Base-by-base conservation (phyloP, 2,113 vertebrate genomes). In the Lepus americanus region DNA sequence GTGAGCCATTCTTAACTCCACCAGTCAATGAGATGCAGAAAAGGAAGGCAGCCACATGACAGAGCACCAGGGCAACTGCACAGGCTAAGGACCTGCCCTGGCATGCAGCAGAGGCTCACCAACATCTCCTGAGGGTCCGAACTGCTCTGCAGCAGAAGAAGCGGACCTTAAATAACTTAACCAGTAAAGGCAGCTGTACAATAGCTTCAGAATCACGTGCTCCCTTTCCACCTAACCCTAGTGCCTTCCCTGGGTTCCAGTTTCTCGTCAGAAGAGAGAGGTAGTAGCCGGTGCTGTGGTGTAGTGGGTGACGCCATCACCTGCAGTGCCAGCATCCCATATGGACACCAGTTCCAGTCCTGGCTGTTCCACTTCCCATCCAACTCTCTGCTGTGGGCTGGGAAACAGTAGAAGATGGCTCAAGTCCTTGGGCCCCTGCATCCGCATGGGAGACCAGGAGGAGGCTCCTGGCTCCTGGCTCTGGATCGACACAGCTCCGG, bases 221-320 rank as follows among this genome's bases (percentile, higher is more conserved):
- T 63, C 64, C 64, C 17, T 82, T 93, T 89, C 66, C 79, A 82
- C 44, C 78, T n/a, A 88, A 66, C 13, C 29, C 87, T 63, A 44
- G 39, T 36, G 64, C 55, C 82, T 39, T 55, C 74, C n/a, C 20
- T 20, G 55, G 33, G 61, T 27, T 13, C 61, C 25, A 63, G 25
- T 67, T 61, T 66, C 61, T 27, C 3, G 33, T 82, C 69, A 64
- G 67, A 74, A 82, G 27, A 77, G 84, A 44, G 1, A 39, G 83
- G 63, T 20, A 51, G n/a, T 6, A 6, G 6, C 6, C 39, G 4
- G 39, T 5, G 6, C 5, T 44, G 44, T 44, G 44, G 44, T 44
- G 44, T 44, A 44, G 44, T 44, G 44, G 44, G 44, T 6, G 39
- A 44, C 39, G 5, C 39, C 39, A 44, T 5, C 39, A 44, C 39